Evolutionary conservation across 2,113 vertebrate species (phyloP).

Genomic region (Sphyrna mokarran): DNA sequence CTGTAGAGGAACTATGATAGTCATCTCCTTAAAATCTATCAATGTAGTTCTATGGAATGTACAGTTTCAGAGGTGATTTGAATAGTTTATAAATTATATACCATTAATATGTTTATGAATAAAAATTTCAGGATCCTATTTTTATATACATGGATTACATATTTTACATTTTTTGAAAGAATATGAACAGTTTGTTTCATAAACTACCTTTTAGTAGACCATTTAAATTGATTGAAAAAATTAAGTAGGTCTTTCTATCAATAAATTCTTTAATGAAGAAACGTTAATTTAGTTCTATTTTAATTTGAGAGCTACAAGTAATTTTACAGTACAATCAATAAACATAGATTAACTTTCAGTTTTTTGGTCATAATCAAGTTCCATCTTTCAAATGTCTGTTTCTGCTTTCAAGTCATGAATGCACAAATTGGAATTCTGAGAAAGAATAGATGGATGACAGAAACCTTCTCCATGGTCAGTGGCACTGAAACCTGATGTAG

Average conservation of each 20-base stretch:
- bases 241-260: background rate
- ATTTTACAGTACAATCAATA: background rate
- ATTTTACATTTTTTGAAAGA: background rate
- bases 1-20: background rate
- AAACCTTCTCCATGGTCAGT: background rate
- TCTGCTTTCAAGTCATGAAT: conserved; percentile 13
- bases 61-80: background rate
- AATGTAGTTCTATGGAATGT: background rate
- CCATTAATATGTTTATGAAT: too few relatives aligned
- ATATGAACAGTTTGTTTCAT: background rate
- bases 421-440: conserved; percentile 25
- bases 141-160: background rate
- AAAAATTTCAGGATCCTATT: background rate
- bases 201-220: background rate
- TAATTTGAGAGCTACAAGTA: background rate
- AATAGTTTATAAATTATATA: background rate
- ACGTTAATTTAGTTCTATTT: background rate
- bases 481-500: background rate
- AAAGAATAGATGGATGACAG: conserved; percentile 5
- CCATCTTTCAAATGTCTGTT: conserved; percentile 7
- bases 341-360: background rate
- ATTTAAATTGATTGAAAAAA: background rate
- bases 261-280: background rate
- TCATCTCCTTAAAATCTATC: background rate
- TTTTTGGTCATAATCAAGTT: conserved; percentile 4